phyloP scores from a whole-genome alignment of 2,113 vertebrate genomes.

The Psittacula cyanocephala region DNA sequence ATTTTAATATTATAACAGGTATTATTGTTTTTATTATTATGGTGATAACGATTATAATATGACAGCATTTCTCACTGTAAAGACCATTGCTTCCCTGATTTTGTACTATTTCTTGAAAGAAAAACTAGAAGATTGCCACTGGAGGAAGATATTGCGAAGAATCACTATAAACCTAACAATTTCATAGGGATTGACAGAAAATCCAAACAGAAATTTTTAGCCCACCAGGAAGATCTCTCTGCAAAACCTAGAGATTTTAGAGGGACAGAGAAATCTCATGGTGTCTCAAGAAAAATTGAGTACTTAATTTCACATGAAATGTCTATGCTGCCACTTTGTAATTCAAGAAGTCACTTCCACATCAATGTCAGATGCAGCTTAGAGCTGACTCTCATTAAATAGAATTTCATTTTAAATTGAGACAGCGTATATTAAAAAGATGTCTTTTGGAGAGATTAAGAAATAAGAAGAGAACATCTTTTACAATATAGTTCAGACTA shows the following conservation, averaged over 20 bases:
- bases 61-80: neutral
- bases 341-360: neutral
- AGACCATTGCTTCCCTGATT: neutral
- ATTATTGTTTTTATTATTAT: no score
- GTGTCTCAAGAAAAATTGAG: neutral
- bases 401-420: neutral
- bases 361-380: neutral
- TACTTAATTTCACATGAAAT: neutral
- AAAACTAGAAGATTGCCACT: neutral
- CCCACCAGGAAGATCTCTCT: neutral
- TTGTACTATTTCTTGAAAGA: neutral
- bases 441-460: neutral
- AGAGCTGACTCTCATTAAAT: neutral
- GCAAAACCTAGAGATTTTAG: neutral
- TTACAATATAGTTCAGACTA: neutral
- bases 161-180: neutral
- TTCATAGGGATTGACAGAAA: neutral
- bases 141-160: neutral
- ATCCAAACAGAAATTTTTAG: neutral
- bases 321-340: neutral
- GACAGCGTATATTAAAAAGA: neutral
- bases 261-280: neutral
- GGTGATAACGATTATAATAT: neutral
- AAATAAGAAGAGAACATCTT: neutral
- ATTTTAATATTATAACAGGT: neutral